phyloP scores from a whole-genome alignment of 2,113 vertebrate species.

The Mesitornis unicolor region DNA sequence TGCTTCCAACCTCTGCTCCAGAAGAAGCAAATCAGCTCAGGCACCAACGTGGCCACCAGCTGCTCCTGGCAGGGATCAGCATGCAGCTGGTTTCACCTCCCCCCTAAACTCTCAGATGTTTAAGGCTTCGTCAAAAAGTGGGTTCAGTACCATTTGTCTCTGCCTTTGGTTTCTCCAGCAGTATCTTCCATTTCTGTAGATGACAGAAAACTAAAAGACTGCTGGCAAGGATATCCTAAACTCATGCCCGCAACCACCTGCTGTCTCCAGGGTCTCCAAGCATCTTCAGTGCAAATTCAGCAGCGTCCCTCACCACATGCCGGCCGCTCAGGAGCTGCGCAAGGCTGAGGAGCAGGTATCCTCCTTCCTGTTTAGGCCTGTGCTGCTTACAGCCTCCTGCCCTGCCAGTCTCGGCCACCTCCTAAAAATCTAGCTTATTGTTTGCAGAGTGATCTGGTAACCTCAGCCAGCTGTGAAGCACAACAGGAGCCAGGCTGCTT shows the following conservation, averaged over 20 bases:
- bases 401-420: neutral
- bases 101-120: neutral
- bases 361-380: neutral
- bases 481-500: neutral
- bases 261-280: neutral
- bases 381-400: too few species aligned
- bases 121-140: neutral
- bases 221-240: neutral
- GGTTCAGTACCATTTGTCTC: neutral
- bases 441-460: neutral
- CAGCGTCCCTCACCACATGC: accelerated
- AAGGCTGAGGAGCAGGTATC: neutral
- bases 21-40: neutral
- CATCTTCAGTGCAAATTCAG: neutral
- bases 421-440: neutral
- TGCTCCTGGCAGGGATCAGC: too few species aligned
- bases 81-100: neutral
- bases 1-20: neutral
- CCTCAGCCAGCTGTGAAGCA: neutral
- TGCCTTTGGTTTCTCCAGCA: neutral
- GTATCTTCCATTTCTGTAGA: neutral
- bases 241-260: accelerated
- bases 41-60: neutral
- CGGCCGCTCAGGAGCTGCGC: accelerated
- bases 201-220: neutral